Base-by-base conservation (phyloP, 2,113 vertebrate genomes). In the Muntiacus muntjak region DNA sequence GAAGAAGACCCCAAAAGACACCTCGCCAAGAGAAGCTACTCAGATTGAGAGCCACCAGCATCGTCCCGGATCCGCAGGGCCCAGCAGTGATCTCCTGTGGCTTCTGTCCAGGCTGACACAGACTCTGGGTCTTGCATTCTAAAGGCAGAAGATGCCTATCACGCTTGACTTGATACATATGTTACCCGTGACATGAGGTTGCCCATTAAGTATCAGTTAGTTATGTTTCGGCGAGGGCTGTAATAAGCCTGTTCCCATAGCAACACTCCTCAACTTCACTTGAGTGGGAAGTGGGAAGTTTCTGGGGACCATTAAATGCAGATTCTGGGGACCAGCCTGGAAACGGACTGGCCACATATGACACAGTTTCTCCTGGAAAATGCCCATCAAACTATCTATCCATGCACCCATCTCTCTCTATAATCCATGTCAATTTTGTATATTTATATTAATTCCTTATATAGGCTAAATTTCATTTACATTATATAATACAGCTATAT, bases 41-140 rank as follows among this genome's bases (percentile, higher is more conserved):
- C 8, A 17, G 16, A 19, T 1, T 0, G 4, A 33, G n/a, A 82
- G 12, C 15, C 4, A 0, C 6, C 17, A 7, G 9, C 3, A 3
- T 25, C 28, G 2, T 19, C 13, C 10, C 4, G 0, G 0, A 14
- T n/a, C 19, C 6, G 0, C 6, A 14, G 50, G 0, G 3, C 7
- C 13, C 47, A 28, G 14, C 55, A 26, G 1, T 16, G 7, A 23
- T 1, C 14, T 23, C 3, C 33, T 10, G 11, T 6, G 23, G 2
- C 10, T 8, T 26, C 26, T 45, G 33, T 28, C 26, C 28, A 0
- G 3, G 14, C 21, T 45, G 23, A 57, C 23, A 13, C 0, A 36
- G 50, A 28, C 2, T 82, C 19, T 8, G 2, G 47, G 17, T 50
- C 47, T 28, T 28, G 47, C 23, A 6, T 8, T 55, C 85, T 14